Evolutionary conservation across 2,797 vertebrate species (phyloP).

Genomic region (Lutjanus argentimaculatus): DNA sequence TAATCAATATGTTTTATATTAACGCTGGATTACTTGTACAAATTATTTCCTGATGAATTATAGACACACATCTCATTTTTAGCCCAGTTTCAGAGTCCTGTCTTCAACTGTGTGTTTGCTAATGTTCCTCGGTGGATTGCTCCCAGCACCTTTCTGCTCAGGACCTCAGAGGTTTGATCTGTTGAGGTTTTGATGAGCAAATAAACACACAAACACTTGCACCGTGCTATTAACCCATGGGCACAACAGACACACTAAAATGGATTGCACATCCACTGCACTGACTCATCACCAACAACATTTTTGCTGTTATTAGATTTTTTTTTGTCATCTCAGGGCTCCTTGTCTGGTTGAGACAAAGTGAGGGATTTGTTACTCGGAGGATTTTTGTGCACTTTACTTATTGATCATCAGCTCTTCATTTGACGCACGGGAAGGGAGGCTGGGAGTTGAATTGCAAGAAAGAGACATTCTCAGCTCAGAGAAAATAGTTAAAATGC

Average conservation of each 20-base stretch:
- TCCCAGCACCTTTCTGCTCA: not conserved
- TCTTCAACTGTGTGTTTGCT: conserved; percentile 5
- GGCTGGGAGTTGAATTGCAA: not conserved
- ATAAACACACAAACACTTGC: not conserved
- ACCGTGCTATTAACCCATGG: conserved; percentile 4
- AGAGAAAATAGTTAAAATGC: not conserved
- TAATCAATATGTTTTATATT: conserved; percentile 13
- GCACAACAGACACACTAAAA: conserved; percentile 2
- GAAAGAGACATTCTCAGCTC: not conserved
- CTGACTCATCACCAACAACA: conserved; percentile 19
- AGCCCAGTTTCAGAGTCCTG: not conserved
- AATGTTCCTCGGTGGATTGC: not conserved
- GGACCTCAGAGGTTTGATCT: conserved; percentile 8
- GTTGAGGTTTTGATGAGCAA: conserved; percentile 26
- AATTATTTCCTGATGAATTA: too few species aligned
- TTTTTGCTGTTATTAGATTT: conserved; percentile 9
- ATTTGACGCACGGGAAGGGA: not conserved
- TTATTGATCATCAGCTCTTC: conserved; percentile 32
- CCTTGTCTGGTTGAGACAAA: conserved; percentile 24
- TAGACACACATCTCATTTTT: not conserved
- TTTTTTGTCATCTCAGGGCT: conserved; percentile 21
- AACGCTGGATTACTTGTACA: not conserved
- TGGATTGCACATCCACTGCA: not conserved
- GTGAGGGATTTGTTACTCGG: not conserved
- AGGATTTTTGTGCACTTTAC: conserved; percentile 13